These are phyloP conservation scores for Portunus trituberculatus DNA, from an alignment of 1,140 invertebrate species.

Conservation along the genomic window DNA sequence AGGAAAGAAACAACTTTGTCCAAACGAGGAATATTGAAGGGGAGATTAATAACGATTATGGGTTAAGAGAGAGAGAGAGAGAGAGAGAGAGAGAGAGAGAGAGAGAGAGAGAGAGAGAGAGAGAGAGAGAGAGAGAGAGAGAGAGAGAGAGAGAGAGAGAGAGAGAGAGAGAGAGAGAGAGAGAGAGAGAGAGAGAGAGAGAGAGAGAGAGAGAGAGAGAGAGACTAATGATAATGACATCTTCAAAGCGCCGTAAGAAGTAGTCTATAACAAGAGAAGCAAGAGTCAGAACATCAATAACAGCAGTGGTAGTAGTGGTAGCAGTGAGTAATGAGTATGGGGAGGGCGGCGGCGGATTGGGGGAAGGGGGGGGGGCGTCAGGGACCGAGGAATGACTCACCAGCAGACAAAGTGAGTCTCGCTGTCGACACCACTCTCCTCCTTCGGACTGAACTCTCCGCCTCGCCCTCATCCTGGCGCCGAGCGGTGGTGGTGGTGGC, in stretches of 20 bases:
- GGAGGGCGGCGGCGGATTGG: background rate
- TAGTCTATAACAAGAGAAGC: background rate
- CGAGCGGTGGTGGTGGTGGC: background rate
- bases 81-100: background rate
- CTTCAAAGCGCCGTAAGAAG: background rate
- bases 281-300: constrained; percentile 12
- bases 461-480: background rate
- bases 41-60: background rate
- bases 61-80: background rate
- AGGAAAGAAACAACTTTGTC: background rate
- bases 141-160: background rate
- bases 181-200: constrained; percentile 11
- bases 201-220: constrained; percentile 11
- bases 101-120: constrained; percentile 20
- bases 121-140: constrained; percentile 11
- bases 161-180: background rate
- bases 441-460: constrained; percentile 25
- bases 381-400: background rate
- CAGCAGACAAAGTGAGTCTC: constrained; percentile 48
- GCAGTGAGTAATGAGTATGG: background rate
- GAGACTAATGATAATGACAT: background rate
- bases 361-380: background rate
- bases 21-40: background rate
- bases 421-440: constrained; percentile 51
- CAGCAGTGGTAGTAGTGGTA: background rate